These are phyloP conservation scores for Cynopterus brachyotis DNA, from an alignment of 2,113 vertebrate genomes.

Conservation along the genomic window DNA sequence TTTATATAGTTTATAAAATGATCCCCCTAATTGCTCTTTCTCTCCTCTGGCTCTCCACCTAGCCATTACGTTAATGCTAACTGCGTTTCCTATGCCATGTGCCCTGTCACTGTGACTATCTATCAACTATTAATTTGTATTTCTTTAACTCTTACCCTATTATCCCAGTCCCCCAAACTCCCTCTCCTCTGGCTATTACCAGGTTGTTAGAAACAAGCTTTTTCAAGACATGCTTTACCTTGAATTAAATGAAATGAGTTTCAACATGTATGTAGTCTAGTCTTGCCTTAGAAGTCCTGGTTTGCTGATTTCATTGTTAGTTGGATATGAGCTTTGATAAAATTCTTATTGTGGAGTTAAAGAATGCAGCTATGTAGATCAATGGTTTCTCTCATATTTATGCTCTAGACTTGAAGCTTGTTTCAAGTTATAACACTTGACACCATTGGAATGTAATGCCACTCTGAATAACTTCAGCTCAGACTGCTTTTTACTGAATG, in stretches of 20 bases:
- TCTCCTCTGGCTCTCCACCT: too few relatives aligned
- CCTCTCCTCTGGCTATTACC: too few relatives aligned
- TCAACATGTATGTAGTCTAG: background rate
- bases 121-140: too few relatives aligned
- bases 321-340: slow-evolving; percentile 52
- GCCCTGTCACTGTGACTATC: too few relatives aligned
- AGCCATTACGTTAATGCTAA: too few relatives aligned
- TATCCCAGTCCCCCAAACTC: too few relatives aligned
- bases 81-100: too few relatives aligned
- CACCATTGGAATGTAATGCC: background rate
- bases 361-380: background rate
- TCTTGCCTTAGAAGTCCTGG: background rate
- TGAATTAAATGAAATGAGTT: background rate
- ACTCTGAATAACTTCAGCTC: background rate
- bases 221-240: background rate
- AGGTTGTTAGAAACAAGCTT: background rate
- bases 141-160: too few relatives aligned
- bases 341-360: slow-evolving; percentile 37
- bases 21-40: too few relatives aligned
- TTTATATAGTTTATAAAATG: too few relatives aligned
- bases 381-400: slow-evolving; percentile 35
- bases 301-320: slow-evolving; percentile 36
- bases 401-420: background rate
- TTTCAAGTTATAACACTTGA: slow-evolving; percentile 39
- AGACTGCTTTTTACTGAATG: background rate